Evolutionary conservation across 2,888 invertebrate genomes (phyloP).

Genomic region (Pterobdella sp.): DNA sequence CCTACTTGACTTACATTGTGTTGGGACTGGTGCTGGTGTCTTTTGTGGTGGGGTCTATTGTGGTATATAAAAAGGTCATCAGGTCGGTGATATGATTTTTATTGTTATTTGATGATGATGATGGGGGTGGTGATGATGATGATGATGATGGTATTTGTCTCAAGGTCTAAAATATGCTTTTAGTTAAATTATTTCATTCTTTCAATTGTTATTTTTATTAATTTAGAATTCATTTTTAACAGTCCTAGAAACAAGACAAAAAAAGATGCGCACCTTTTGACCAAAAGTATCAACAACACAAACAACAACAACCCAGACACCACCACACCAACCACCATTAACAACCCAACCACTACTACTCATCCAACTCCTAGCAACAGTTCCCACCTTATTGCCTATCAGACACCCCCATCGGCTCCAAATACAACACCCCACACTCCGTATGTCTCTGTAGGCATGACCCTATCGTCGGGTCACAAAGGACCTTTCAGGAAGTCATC

Average conservation of each 20-base stretch:
- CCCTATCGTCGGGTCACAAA: background rate
- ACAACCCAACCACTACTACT: background rate
- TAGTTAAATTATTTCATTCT: background rate
- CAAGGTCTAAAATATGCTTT: too few species aligned
- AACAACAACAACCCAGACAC: background rate
- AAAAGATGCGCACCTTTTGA: background rate
- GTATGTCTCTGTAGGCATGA: background rate
- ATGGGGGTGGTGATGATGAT: too few species aligned
- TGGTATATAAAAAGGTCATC: too few species aligned
- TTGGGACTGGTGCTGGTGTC: too few species aligned
- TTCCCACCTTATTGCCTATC: too few species aligned
- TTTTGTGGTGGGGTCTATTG: too few species aligned
- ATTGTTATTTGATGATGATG: too few species aligned
- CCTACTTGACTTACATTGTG: background rate
- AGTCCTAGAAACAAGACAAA: background rate
- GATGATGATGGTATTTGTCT: too few species aligned
- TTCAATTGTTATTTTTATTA: background rate
- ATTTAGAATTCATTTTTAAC: background rate
- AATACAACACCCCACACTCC: background rate
- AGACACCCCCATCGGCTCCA: too few species aligned
- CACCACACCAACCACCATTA: background rate
- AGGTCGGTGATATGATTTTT: too few species aligned
- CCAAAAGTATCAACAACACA: background rate
- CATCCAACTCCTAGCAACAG: too few species aligned
- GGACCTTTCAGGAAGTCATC: background rate